These are phyloP conservation scores for Micoletzkya japonica DNA, from an alignment of 2,888 invertebrate genomes.

Conservation along the genomic window DNA sequence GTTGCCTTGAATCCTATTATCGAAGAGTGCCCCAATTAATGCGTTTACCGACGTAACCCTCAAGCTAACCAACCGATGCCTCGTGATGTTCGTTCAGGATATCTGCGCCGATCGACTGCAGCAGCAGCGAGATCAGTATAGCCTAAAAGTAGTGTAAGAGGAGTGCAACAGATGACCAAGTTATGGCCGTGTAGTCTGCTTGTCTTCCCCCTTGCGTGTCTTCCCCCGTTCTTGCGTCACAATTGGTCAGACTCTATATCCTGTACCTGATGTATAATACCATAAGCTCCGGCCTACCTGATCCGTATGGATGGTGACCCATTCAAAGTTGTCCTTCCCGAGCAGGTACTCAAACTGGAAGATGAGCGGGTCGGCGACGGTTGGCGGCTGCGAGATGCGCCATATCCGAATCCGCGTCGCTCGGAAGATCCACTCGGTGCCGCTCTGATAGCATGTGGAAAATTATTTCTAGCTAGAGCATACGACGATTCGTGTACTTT, in stretches of 20 bases:
- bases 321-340: constrained; percentile 78
- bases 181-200: neutral
- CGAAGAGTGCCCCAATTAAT: no score
- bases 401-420: constrained; percentile 95
- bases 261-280: no score
- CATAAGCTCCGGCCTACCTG: no score
- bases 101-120: constrained; percentile 91
- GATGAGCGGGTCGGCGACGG: constrained; percentile 32
- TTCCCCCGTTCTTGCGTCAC: neutral
- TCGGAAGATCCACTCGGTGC: constrained; percentile 82
- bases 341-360: constrained; percentile 60
- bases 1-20: no score
- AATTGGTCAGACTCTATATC: no score
- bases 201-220: neutral
- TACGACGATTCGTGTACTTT: no score
- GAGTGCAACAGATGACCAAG: constrained; percentile 79
- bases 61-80: constrained; percentile 64
- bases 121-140: constrained; percentile 90
- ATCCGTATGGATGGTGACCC: constrained; percentile 79
- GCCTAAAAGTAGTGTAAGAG: constrained; percentile 70
- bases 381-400: constrained; percentile 73
- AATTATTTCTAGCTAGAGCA: no score
- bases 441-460: no score
- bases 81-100: constrained; percentile 68
- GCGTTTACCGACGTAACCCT: no score